These are phyloP conservation scores for Malaclemys terrapin DNA, from an alignment of 2,113 vertebrate species.

Conservation along the genomic window DNA sequence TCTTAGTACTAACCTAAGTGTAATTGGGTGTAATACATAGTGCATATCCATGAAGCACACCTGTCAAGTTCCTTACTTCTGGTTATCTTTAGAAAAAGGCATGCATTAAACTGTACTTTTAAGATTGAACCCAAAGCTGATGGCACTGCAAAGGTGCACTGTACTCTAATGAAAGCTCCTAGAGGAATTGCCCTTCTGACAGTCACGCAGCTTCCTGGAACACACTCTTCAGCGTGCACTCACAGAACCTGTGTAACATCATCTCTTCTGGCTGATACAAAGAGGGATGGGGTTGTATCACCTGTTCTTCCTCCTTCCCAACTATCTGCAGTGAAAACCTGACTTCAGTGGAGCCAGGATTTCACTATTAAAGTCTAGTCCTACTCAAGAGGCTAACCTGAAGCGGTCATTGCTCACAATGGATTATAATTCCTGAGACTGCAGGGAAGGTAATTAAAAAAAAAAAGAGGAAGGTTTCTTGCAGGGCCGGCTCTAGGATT, in stretches of 20 bases:
- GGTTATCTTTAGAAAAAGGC: background rate
- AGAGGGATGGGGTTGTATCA: background rate
- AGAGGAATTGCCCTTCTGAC: background rate
- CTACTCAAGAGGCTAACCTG: background rate
- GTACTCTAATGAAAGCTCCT: background rate
- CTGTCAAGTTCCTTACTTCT: background rate
- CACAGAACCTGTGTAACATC: background rate
- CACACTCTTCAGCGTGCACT: background rate
- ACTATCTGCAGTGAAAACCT: background rate
- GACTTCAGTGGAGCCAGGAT: fast-evolving
- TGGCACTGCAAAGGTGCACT: background rate
- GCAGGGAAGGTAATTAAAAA: background rate
- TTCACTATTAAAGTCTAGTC: background rate
- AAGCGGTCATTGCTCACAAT: background rate
- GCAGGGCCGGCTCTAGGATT: too few relatives aligned
- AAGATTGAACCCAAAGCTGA: background rate
- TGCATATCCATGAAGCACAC: background rate
- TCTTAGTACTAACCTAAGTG: background rate
- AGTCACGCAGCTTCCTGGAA: background rate
- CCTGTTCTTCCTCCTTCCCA: background rate
- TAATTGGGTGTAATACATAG: background rate
- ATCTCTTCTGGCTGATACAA: background rate
- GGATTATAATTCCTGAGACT: background rate
- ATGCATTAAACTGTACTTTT: background rate
- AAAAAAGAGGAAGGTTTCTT: background rate